phyloP scores from a whole-genome alignment of 2,888 invertebrate genomes.

The Masnerella sp. region DNA sequence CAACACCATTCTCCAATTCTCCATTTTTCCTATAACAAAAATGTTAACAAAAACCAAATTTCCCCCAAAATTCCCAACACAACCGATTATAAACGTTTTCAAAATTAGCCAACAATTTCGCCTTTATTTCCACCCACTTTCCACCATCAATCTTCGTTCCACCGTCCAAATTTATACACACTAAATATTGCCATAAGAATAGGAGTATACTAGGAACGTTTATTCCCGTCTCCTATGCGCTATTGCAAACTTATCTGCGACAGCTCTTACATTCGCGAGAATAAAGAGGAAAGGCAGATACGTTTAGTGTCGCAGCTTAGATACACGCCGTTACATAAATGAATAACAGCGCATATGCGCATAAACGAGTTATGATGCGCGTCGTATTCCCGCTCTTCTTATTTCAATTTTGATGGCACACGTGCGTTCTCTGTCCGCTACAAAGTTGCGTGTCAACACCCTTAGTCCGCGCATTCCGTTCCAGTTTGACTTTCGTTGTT shows the following conservation, averaged over 20 bases:
- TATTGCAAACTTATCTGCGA: constrained; percentile 41
- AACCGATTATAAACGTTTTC: too few relatives aligned
- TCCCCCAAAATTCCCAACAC: too few relatives aligned
- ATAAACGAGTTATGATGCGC: constrained; percentile 33
- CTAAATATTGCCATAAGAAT: constrained; percentile 32
- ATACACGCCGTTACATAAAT: constrained; percentile 33
- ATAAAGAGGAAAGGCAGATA: constrained; percentile 33
- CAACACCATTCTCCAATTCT: too few relatives aligned
- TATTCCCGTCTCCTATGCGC: constrained; percentile 40
- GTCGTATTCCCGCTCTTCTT: constrained; percentile 30
- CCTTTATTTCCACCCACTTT: too few relatives aligned
- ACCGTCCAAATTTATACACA: constrained; percentile 21
- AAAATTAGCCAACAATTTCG: too few relatives aligned
- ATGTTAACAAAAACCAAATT: too few relatives aligned
- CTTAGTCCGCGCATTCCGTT: constrained; percentile 7
- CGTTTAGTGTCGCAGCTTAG: constrained; percentile 26
- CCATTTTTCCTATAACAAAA: too few relatives aligned
- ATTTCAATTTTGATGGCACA: constrained; percentile 37
- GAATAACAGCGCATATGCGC: constrained; percentile 30
- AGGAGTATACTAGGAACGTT: constrained; percentile 28
- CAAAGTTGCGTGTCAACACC: constrained; percentile 46
- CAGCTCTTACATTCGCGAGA: constrained; percentile 21
- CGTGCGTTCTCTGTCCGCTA: constrained; percentile 26
- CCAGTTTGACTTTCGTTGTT: constrained; percentile 28
- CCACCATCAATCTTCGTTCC: too few relatives aligned